Percentiles rank a stretch among this genome's conserved stretches.
These are phyloP conservation scores for Decapterus maruadsi DNA, from an alignment of 2,797 vertebrate species.

Conservation along the genomic window DNA sequence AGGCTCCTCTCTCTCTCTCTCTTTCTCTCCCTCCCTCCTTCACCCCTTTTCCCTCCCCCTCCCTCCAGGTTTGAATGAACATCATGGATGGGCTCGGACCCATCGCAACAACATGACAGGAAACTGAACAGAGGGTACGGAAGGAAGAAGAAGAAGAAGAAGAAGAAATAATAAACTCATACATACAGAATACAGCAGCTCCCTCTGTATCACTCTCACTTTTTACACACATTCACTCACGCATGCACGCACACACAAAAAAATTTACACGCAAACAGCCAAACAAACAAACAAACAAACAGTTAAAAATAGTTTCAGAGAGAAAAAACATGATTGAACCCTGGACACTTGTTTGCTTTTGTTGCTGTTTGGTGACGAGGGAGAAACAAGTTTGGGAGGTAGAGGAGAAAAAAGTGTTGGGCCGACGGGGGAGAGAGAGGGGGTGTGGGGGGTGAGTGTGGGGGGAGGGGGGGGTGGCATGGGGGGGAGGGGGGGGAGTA, in stretches of 20 bases:
- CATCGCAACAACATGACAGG: conserved; percentile 59
- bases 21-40: not conserved
- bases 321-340: conserved; percentile 77
- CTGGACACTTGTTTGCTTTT: conserved; percentile 83
- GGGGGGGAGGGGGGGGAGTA: too few relatives aligned
- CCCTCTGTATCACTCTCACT: conserved; percentile 63
- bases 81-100: conserved; percentile 41
- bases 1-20: conserved; percentile 44
- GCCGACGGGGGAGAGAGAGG: conserved; percentile 38
- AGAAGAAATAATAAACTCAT: conserved; percentile 19
- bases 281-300: too few relatives aligned
- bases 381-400: conserved; percentile 75
- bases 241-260: conserved; percentile 20
- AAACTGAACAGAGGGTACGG: conserved; percentile 48
- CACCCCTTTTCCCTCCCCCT: conserved; percentile 16
- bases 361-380: conserved; percentile 78
- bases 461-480: conserved; percentile 20
- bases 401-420: conserved; percentile 53
- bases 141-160: conserved; percentile 37
- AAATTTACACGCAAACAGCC: conserved; percentile 53
- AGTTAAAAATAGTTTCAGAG: conserved; percentile 65
- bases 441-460: not conserved
- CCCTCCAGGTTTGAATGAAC: conserved; percentile 62
- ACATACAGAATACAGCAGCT: conserved; percentile 69
- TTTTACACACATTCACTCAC: conserved; percentile 56